Base-by-base conservation (phyloP, 2,888 invertebrate genomes). In the Empis livida region DNA sequence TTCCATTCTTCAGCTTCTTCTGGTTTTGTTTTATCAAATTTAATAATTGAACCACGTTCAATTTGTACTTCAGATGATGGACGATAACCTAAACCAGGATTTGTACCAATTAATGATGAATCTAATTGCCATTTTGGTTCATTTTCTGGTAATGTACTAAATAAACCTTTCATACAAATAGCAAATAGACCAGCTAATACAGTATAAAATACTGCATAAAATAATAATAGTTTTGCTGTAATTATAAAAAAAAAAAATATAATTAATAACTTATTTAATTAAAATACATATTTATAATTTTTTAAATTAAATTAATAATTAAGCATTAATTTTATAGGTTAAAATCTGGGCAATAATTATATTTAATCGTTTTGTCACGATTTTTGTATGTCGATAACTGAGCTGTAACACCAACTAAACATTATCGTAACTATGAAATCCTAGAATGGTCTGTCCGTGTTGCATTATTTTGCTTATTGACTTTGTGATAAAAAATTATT, bases 131-230 rank as follows among this genome's bases (percentile, higher is more conserved):
- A 93, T 55, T 74, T 82, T 0, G 95, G 95, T 53, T 73, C 73
- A n/a, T 74, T 67, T 1, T 76, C 65, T 53, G 80, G 76, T 50
- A 94, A 61, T 0, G 84, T 80, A 40, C 79, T 71, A 57, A 87
- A 73, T 56, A 97, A 76, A 2, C 84, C 85, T 50, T 85, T 81
- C 78, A 94, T 80, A 68, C 93, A 92, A 45, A 89, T 78, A 1
- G 85, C 77, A 68, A 93, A 95, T 60, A 96, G 72, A 9, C 84
- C 79, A 14, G 85, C 85, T 63, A 97, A 73, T 49, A 80, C 78
- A 43, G 79, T 73, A 72, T 93, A 96, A 76, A 95, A 96, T 54
- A 91, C 76, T 41, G 77, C 53, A 73, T 96, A 97, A 75, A 96
- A 97, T 1, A 82, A 54, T 17, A 84, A 61, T 51, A 93, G 78